These are phyloP conservation scores for Stictocephala bisonia DNA, from an alignment of 2,888 invertebrate genomes.

Conservation along the genomic window DNA sequence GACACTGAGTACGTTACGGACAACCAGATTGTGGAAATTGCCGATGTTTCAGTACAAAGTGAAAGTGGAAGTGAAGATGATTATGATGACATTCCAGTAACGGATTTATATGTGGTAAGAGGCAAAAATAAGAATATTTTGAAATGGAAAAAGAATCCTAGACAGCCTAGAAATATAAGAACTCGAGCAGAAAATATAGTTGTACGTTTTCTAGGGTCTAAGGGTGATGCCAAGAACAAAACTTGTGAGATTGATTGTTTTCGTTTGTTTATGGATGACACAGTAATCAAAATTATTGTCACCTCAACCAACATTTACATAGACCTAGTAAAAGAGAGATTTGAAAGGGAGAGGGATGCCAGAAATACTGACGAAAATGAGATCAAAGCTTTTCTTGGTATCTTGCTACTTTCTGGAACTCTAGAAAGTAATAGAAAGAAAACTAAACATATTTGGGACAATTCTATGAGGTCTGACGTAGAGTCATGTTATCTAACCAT, in stretches of 20 bases:
- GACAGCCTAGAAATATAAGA: constrained; percentile 12
- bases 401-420: constrained; percentile 13
- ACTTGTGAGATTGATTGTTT: constrained; percentile 25
- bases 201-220: background rate
- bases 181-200: constrained; percentile 1
- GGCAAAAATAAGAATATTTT: constrained; percentile 1
- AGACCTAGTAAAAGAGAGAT: constrained; percentile 5
- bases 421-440: constrained; percentile 20
- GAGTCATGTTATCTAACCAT: background rate
- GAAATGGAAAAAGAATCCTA: constrained; percentile 28
- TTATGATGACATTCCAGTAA: constrained; percentile 15
- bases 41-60: background rate
- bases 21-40: constrained; percentile 22
- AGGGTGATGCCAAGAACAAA: constrained; percentile 10
- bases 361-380: background rate
- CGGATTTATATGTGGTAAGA: background rate
- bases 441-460: constrained; percentile 31
- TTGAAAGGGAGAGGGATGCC: constrained; percentile 1
- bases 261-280: constrained; percentile 21
- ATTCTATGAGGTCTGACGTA: background rate
- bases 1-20: constrained; percentile 10
- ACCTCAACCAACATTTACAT: background rate
- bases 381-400: constrained; percentile 18
- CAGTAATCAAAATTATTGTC: constrained; percentile 11
- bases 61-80: background rate